Evolutionary conservation across 2,113 vertebrate genomes (phyloP).

Genomic region (Dromas ardeola): DNA sequence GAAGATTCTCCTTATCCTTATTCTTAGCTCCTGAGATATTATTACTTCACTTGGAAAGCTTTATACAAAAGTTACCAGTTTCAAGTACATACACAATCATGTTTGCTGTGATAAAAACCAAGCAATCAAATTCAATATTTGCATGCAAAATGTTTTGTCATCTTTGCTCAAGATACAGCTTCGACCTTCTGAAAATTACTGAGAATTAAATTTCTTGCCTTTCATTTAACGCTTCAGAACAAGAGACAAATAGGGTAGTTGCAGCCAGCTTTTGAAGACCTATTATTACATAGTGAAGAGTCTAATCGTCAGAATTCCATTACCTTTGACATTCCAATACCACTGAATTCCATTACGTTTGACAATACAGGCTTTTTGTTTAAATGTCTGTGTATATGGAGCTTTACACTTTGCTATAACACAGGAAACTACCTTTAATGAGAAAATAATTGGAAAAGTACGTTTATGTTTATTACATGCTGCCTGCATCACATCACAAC

Average conservation of each 20-base stretch:
- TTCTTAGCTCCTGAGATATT: not conserved
- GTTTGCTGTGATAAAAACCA: not conserved
- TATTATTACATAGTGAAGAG: not conserved
- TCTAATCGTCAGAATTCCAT: not conserved
- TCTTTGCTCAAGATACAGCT: not conserved
- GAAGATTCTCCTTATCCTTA: not conserved
- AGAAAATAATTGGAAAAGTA: not conserved
- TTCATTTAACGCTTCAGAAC: not conserved
- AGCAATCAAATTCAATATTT: not conserved
- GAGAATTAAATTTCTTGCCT: not conserved
- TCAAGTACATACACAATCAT: not conserved
- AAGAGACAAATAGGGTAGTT: not conserved
- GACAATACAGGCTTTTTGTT: not conserved
- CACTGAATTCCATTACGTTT: not conserved
- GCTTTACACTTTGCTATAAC: not conserved
- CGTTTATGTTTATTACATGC: not conserved
- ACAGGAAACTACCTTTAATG: not conserved
- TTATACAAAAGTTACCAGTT: not conserved
- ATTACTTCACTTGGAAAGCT: not conserved
- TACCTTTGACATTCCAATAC: not conserved
- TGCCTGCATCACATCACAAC: not conserved
- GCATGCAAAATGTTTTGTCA: not conserved
- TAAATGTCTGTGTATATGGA: not conserved
- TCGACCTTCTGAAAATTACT: not conserved
- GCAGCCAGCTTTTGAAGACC: not conserved